Percentiles rank a stretch among this genome's conserved stretches.
phyloP scores from a whole-genome alignment of 2,797 vertebrate genomes.

The Crenichthys baileyi region DNA sequence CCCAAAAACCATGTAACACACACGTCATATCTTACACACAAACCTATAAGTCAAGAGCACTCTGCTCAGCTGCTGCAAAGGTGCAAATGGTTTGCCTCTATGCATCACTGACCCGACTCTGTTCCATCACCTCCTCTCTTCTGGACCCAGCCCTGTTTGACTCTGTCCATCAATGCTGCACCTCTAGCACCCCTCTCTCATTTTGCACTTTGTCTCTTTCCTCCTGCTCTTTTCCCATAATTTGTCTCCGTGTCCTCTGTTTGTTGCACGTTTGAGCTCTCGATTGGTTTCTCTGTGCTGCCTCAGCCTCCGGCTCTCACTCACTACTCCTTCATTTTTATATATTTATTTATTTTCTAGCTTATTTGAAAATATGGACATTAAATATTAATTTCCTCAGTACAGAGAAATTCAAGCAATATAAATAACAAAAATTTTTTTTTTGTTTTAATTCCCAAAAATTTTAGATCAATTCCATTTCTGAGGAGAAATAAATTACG shows the following conservation, averaged over 20 bases:
- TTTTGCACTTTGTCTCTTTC: slow-evolving; percentile 44
- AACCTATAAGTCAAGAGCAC: slow-evolving; percentile 54
- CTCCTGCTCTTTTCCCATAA: slow-evolving; percentile 10
- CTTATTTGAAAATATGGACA: background rate
- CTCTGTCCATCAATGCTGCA: slow-evolving; percentile 68
- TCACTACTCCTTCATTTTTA: background rate
- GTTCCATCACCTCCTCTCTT: slow-evolving; percentile 65
- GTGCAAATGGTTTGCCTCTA: slow-evolving; percentile 75
- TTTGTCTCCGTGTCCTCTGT: slow-evolving; percentile 62
- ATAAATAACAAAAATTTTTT: too few species aligned
- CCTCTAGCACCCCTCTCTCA: slow-evolving; percentile 47
- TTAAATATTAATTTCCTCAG: too few species aligned
- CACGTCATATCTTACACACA: slow-evolving; percentile 18
- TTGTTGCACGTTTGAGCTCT: slow-evolving; percentile 35
- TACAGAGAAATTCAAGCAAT: too few species aligned
- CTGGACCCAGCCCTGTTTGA: slow-evolving; percentile 65
- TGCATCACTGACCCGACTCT: slow-evolving; percentile 64
- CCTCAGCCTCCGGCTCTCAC: slow-evolving; percentile 38
- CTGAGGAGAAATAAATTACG: background rate
- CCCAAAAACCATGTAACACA: slow-evolving; percentile 39
- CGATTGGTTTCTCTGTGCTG: slow-evolving; percentile 36
- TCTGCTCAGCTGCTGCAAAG: slow-evolving; percentile 69
- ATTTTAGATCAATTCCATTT: background rate
- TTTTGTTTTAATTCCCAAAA: background rate
- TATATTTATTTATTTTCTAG: background rate